Conservation (phyloP, 92 coral and sea anemone genomes). For the Epizoanthus scotinus region DNA sequence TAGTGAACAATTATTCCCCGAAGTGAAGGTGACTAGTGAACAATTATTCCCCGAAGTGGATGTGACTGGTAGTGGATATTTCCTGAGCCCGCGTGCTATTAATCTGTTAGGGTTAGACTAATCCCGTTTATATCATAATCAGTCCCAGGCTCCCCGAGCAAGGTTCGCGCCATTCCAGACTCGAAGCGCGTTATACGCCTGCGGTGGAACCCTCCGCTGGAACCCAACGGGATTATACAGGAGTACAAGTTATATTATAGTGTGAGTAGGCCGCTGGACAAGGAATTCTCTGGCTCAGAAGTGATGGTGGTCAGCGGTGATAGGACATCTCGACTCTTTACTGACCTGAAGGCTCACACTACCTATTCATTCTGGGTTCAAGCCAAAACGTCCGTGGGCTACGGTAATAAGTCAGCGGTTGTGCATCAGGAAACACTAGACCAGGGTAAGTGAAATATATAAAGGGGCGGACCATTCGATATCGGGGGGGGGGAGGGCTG, state of each 20-base stretch:
- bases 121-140: conserved; percentile 2
- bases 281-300: conserved; percentile 43
- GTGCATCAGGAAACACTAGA: conserved; percentile 66
- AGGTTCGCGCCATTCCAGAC: conserved; percentile 81
- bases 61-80: too few species aligned
- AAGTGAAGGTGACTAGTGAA: too few species aligned
- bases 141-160: conserved; percentile 94
- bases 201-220: conserved; percentile 83
- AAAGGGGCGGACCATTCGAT: too few species aligned
- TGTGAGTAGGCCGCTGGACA: conserved; percentile 41
- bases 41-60: too few species aligned
- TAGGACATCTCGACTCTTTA: conserved; percentile 57
- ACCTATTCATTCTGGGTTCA: conserved; percentile 88
- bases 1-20: too few species aligned
- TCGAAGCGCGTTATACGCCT: conserved; percentile 77
- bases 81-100: too few species aligned
- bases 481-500: too few species aligned
- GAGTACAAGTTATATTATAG: conserved; percentile 74
- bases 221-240: conserved; percentile 90
- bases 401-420: conserved; percentile 72
- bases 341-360: conserved; percentile 63
- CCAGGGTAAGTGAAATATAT: conserved; percentile 51
- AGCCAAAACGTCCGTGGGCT: conserved; percentile 80
- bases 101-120: too few species aligned
- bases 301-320: conserved; percentile 49